Base-by-base conservation (phyloP, 2,797 vertebrate genomes). In the Phylloscopus collybita region DNA sequence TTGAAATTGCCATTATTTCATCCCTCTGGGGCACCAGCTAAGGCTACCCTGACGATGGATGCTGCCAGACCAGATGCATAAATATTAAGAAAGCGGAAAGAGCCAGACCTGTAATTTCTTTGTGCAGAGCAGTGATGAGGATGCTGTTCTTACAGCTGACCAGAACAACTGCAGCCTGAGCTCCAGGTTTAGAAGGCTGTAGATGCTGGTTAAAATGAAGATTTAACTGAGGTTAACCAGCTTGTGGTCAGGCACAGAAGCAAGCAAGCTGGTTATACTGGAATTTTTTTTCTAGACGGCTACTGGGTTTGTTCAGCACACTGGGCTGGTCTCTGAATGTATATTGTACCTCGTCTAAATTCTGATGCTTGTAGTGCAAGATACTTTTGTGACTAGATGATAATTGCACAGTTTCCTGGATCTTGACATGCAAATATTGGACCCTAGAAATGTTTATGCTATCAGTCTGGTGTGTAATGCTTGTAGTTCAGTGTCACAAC, bases 61-160 rank as follows among this genome's bases (percentile, higher is more conserved):
- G 83, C 90, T 92, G 80, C 80, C 74, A 80, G 90, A 95, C 44
- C 74, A 85, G 53, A 78, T 85, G 64, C 90, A 92, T 95, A 95
- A 97, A 91, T 90, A 84, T 93, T 96, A 95, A 93, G 95, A 81
- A 86, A 93, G 76, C 2, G 0, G 73, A 95, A 96, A 87, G 88
- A 95, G 71, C 42, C 56, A 86, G 78, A 47, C 34, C 76, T 94
- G 80, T 61, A 81, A 65, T 94, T 88, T 57, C 81, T 96, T 82
- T 74, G 57, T n/a, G 61, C 38, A 36, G 91, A 79, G 2, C 53
- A n/a, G 30, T 10, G 64, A 36, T 64, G 76, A 59, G 40, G 73
- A 57, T 61, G 53, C 38, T 34, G 25, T 18, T 86, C 67, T 82
- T 84, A n/a, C 9, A 56, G 60, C 80, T 81, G 71, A 44, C 67